Evolutionary conservation across 2,888 invertebrate genomes (phyloP).

Genomic region (Epinotia ramella): DNA sequence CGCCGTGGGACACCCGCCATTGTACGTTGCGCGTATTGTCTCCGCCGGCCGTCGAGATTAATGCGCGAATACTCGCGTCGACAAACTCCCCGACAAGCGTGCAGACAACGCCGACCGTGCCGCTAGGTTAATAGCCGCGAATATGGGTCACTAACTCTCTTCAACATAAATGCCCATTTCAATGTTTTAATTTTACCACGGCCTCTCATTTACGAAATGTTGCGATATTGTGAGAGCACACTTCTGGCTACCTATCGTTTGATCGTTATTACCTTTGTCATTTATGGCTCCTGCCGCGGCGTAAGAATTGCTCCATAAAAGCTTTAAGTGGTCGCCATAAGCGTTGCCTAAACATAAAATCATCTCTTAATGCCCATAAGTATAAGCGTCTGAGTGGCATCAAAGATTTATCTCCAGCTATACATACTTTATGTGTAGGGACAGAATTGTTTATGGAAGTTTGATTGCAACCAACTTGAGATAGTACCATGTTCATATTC

Average conservation of each 20-base stretch:
- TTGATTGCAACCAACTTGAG: neutral
- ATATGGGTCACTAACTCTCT: slow-evolving; percentile 42
- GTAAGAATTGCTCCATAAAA: slow-evolving; percentile 45
- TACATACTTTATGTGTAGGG: neutral
- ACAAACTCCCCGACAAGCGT: slow-evolving; percentile 46
- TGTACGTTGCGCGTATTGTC: slow-evolving; percentile 50
- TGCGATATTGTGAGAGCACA: slow-evolving; percentile 45
- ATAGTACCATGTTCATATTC: neutral
- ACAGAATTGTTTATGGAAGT: neutral
- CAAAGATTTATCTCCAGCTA: slow-evolving; percentile 9
- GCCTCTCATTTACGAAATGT: slow-evolving; percentile 45
- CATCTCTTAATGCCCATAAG: slow-evolving; percentile 28
- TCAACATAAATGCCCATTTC: slow-evolving; percentile 41
- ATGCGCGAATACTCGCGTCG: slow-evolving; percentile 46
- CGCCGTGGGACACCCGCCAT: slow-evolving; percentile 54
- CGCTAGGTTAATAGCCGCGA: slow-evolving; percentile 48
- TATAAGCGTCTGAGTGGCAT: slow-evolving; percentile 14
- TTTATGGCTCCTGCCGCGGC: slow-evolving; percentile 40
- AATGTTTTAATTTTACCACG: slow-evolving; percentile 45
- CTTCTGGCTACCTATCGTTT: slow-evolving; percentile 19
- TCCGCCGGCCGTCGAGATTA: slow-evolving; percentile 45
- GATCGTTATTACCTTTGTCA: slow-evolving; percentile 38
- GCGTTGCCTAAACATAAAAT: slow-evolving; percentile 41
- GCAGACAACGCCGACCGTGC: slow-evolving; percentile 40
- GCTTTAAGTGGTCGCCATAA: slow-evolving; percentile 31